A percentile compares a stretch with the other conserved stretches of the same genome.
These are phyloP conservation scores for Pseudomyrmex pallidus DNA, from an alignment of 1,140 invertebrate genomes.

Conservation along the genomic window DNA sequence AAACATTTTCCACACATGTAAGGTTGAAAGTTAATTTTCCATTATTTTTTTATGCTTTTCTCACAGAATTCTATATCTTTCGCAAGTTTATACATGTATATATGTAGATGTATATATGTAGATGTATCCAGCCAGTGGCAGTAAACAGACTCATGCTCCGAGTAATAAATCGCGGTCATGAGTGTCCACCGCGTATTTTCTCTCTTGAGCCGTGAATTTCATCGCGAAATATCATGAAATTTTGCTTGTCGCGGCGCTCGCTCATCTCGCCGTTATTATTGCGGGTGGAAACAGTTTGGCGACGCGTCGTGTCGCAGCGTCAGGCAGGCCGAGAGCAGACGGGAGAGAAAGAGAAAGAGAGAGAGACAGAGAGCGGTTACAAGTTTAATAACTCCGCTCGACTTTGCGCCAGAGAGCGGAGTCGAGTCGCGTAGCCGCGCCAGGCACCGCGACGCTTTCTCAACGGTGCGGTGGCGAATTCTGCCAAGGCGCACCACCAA, in stretches of 20 bases:
- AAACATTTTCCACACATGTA: background rate
- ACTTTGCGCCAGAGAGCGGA: conserved; percentile 46
- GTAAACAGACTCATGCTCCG: conserved; percentile 12
- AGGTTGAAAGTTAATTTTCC: no score
- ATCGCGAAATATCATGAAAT: conserved; percentile 40
- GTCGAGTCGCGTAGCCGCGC: conserved; percentile 33
- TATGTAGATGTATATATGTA: background rate
- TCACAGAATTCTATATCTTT: conserved; percentile 12
- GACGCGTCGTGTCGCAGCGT: conserved; percentile 28
- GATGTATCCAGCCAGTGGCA: conserved; percentile 6
- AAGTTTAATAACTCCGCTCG: conserved; percentile 77
- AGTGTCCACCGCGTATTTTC: conserved; percentile 9
- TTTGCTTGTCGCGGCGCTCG: conserved; percentile 48
- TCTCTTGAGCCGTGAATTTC: conserved; percentile 22
- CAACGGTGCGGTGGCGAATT: conserved; percentile 70
- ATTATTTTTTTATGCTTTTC: background rate
- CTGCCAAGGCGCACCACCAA: conserved; percentile 70
- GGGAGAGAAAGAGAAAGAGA: background rate
- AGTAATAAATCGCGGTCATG: conserved; percentile 18
- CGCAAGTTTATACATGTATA: background rate
- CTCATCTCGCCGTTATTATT: conserved; percentile 55
- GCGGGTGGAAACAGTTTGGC: conserved; percentile 61
- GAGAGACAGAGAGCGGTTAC: conserved; percentile 54
- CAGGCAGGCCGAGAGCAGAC: conserved; percentile 19
- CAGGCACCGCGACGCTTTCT: conserved; percentile 67